A percentile compares a stretch with the other conserved stretches of the same genome.
Conservation (phyloP, 1,140 invertebrate genomes). For the Microvelia longipes region DNA sequence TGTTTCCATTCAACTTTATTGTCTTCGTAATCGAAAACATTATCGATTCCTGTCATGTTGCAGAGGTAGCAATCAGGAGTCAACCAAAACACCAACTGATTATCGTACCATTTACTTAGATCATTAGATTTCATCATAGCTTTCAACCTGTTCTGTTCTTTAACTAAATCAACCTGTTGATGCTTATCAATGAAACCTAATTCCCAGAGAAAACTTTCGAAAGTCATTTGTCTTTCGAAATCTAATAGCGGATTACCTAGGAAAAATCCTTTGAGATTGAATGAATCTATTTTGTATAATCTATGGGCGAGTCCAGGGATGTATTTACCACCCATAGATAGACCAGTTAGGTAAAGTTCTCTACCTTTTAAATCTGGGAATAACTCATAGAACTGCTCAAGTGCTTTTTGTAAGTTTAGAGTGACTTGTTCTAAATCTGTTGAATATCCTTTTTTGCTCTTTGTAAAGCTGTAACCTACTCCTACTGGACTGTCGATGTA, state of each 20-base stretch:
- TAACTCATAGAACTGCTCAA: conserved; percentile 48
- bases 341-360: conserved; percentile 64
- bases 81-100: not conserved
- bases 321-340: conserved; percentile 65
- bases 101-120: not conserved
- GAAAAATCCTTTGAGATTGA: not conserved
- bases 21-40: not conserved
- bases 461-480: conserved; percentile 28
- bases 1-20: not conserved
- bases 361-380: conserved; percentile 47
- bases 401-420: conserved; percentile 12
- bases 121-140: not conserved
- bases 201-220: conserved; percentile 67
- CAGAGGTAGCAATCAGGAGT: not conserved
- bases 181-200: conserved; percentile 36
- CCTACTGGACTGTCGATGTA: conserved; percentile 59
- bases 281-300: not conserved
- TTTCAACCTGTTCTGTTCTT: not conserved
- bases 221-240: conserved; percentile 47
- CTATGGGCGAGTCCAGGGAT: not conserved
- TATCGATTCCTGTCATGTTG: not conserved
- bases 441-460: conserved; percentile 43
- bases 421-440: conserved; percentile 40
- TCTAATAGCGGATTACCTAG: conserved; percentile 46
- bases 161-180: not conserved